phyloP scores from a whole-genome alignment of 1,140 invertebrate species.

The Eumeta japonica region DNA sequence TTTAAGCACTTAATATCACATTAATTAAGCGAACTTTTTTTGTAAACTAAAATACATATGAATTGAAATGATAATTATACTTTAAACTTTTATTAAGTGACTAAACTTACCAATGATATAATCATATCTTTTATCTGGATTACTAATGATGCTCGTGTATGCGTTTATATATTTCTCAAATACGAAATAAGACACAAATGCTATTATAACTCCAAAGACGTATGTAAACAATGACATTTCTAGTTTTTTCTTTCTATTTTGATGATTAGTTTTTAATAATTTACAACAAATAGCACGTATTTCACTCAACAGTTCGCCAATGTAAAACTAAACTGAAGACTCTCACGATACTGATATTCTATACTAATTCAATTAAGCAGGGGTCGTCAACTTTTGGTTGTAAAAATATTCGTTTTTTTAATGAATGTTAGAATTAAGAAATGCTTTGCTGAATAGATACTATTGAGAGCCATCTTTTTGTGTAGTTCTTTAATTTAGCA shows the following conservation, averaged over 20 bases:
- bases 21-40: too few relatives aligned
- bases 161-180: slow-evolving; percentile 34
- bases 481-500: too few relatives aligned
- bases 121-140: slow-evolving; percentile 41
- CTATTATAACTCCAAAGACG: slow-evolving; percentile 26
- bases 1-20: too few relatives aligned
- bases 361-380: slow-evolving; percentile 43
- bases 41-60: too few relatives aligned
- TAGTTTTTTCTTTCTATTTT: too few relatives aligned
- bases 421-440: too few relatives aligned
- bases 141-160: slow-evolving; percentile 31
- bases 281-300: too few relatives aligned
- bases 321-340: slow-evolving; percentile 1
- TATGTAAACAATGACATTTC: slow-evolving; percentile 30
- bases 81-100: slow-evolving; percentile 4
- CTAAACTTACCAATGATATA: slow-evolving; percentile 46
- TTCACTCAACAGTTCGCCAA: too few relatives aligned
- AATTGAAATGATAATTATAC: slow-evolving; percentile 6
- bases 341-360: neutral
- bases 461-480: too few relatives aligned
- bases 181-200: slow-evolving; percentile 29
- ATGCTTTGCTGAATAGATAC: too few relatives aligned
- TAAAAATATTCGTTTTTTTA: too few relatives aligned
- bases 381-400: slow-evolving; percentile 23
- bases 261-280: too few relatives aligned